Percentiles rank a stretch among this genome's conserved stretches.
phyloP scores from a whole-genome alignment of 2,797 vertebrate genomes.

The Podarcis lilfordi region DNA sequence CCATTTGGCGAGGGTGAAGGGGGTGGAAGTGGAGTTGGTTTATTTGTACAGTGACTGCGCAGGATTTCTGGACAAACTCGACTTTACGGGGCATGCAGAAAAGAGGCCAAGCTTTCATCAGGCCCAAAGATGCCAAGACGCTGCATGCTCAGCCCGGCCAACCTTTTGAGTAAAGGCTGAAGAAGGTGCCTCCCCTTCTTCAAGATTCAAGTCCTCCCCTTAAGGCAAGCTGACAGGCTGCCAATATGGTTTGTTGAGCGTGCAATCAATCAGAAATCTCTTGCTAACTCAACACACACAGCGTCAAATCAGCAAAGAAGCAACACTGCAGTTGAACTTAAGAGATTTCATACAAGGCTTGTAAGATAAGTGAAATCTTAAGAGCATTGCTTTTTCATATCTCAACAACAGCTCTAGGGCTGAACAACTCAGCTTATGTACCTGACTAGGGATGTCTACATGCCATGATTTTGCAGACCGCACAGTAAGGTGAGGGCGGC shows the following conservation, averaged over 20 bases:
- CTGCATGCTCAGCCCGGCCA: constrained; percentile 61
- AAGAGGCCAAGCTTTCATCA: constrained; percentile 59
- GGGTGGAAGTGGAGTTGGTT: constrained; percentile 25
- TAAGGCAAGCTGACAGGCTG: constrained; percentile 49
- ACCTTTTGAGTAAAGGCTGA: constrained; percentile 66
- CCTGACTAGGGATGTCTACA: neutral
- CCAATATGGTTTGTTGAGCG: constrained; percentile 40
- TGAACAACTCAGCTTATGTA: neutral
- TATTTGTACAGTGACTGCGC: constrained; percentile 39
- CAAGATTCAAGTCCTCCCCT: constrained; percentile 48
- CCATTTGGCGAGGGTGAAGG: constrained; percentile 29
- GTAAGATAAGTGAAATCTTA: neutral
- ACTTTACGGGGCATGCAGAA: constrained; percentile 52
- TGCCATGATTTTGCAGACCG: neutral
- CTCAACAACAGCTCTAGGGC: too few species aligned
- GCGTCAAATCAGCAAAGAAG: constrained; percentile 49
- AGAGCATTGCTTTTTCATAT: neutral
- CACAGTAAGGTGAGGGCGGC: too few species aligned
- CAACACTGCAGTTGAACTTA: constrained; percentile 48
- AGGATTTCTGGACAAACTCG: constrained; percentile 48
- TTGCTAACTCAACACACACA: constrained; percentile 53
- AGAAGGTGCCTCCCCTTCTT: constrained; percentile 50
- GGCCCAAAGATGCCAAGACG: constrained; percentile 55
- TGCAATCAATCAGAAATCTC: constrained; percentile 52
- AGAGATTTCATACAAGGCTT: neutral